Percentiles rank a stretch among this genome's conserved stretches.
These are phyloP conservation scores for Eucriotettix oculatus DNA, from an alignment of 2,888 invertebrate genomes.

Conservation along the genomic window DNA sequence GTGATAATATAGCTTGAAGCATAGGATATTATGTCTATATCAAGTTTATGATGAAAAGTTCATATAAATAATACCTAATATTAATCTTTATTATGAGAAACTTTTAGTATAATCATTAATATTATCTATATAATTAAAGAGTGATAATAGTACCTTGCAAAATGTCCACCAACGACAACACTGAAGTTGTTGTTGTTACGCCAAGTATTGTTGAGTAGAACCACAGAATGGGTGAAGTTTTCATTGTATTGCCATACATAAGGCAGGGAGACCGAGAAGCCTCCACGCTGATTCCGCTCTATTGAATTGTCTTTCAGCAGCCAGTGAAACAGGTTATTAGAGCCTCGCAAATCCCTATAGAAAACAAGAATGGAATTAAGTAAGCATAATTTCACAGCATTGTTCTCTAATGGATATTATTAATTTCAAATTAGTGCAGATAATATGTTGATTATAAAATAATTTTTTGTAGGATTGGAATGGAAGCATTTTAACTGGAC, in stretches of 20 bases:
- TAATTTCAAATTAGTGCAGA: too few relatives aligned
- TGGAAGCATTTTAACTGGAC: too few relatives aligned
- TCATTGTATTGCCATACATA: slow-evolving; percentile 93
- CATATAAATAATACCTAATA: too few relatives aligned
- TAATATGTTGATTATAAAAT: too few relatives aligned
- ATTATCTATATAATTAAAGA: neutral
- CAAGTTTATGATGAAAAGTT: too few relatives aligned
- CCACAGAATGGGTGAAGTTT: slow-evolving; percentile 82
- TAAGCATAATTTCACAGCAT: too few relatives aligned
- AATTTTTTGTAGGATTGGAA: too few relatives aligned
- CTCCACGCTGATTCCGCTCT: slow-evolving; percentile 69
- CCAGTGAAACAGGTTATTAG: slow-evolving; percentile 96
- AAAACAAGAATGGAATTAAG: neutral
- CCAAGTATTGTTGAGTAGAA: slow-evolving; percentile 76
- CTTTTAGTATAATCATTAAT: too few relatives aligned
- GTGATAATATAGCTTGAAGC: too few relatives aligned
- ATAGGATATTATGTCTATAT: too few relatives aligned
- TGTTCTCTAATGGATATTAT: too few relatives aligned
- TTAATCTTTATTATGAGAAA: too few relatives aligned
- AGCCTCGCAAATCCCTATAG: slow-evolving; percentile 71
- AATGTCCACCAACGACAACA: slow-evolving; percentile 82
- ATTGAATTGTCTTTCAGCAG: slow-evolving; percentile 71
- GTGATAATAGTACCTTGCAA: slow-evolving; percentile 38
- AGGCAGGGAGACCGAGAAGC: slow-evolving; percentile 76
- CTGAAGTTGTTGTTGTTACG: slow-evolving; percentile 70